Conservation (phyloP, 2,113 vertebrate genomes). For the Forbesichthys papilliferus region DNA sequence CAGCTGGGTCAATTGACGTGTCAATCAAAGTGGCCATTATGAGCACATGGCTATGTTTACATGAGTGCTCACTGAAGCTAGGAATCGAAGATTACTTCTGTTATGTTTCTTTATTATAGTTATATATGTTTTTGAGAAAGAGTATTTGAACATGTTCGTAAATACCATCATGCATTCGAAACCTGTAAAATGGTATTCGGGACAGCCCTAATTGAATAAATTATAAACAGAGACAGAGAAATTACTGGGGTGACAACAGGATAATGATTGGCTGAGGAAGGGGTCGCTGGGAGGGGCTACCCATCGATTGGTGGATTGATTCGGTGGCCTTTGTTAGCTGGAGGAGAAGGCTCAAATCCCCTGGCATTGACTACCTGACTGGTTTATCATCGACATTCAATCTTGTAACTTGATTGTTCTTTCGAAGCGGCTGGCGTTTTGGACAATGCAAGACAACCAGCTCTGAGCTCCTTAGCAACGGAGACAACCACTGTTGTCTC, state of each 20-base stretch:
- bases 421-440: constrained; percentile 26
- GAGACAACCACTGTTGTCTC: constrained; percentile 7
- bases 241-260: constrained; percentile 16
- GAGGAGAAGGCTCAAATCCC: constrained; percentile 22
- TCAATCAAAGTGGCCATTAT: too few species aligned
- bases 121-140: too few species aligned
- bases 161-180: too few species aligned
- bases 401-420: constrained; percentile 11
- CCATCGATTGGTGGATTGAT: constrained; percentile 41
- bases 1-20: too few species aligned
- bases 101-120: too few species aligned
- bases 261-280: constrained; percentile 21
- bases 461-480: constrained; percentile 10
- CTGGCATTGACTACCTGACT: constrained; percentile 19
- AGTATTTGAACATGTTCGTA: too few species aligned
- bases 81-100: too few species aligned
- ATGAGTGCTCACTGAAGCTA: too few species aligned
- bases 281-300: background rate
- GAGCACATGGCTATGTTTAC: too few species aligned
- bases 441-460: background rate
- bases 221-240: background rate
- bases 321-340: constrained; percentile 13
- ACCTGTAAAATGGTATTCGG: too few species aligned
- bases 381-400: constrained; percentile 37
- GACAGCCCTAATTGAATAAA: too few species aligned